Evolutionary conservation across 2,113 vertebrate genomes (phyloP).

Genomic region (Fulmarus glacialis): DNA sequence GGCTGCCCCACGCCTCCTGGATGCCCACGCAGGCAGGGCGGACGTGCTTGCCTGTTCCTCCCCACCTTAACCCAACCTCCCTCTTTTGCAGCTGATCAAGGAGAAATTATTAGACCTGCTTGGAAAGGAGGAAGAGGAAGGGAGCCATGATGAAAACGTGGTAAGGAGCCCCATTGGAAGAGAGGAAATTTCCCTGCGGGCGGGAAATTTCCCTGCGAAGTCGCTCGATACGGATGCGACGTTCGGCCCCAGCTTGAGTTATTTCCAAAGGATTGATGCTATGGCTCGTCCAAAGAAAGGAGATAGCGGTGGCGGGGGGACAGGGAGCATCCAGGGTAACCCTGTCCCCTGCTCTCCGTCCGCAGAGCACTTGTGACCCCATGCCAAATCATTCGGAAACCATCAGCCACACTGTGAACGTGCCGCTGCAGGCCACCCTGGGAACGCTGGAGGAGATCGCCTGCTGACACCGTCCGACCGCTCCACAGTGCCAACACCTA

Average conservation of each 20-base stretch:
- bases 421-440: constrained; percentile 93
- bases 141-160: constrained; percentile 92
- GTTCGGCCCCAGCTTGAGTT: not conserved
- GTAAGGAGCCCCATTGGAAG: constrained; percentile 72
- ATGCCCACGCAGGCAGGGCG: not conserved
- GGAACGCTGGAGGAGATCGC: constrained; percentile 95
- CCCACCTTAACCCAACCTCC: not conserved
- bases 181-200: not conserved
- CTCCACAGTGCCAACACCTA: constrained; percentile 24
- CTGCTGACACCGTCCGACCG: constrained; percentile 82
- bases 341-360: not conserved
- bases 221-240: rapidly evolving
- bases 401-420: constrained; percentile 95
- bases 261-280: not conserved
- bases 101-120: constrained; percentile 91
- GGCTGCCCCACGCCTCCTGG: rapidly evolving
- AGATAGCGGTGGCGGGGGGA: not conserved
- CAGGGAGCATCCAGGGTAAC: not conserved
- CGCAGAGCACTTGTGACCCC: constrained; percentile 92
- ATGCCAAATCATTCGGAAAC: constrained; percentile 94
- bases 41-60: not conserved
- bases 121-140: constrained; percentile 93
- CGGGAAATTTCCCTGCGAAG: not conserved
- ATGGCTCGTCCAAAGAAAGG: not conserved
- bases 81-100: constrained; percentile 88